A percentile compares a stretch with the other conserved stretches of the same genome.
Conservation (phyloP, 1,140 invertebrate genomes). For the Drosophila micromelanica region DNA sequence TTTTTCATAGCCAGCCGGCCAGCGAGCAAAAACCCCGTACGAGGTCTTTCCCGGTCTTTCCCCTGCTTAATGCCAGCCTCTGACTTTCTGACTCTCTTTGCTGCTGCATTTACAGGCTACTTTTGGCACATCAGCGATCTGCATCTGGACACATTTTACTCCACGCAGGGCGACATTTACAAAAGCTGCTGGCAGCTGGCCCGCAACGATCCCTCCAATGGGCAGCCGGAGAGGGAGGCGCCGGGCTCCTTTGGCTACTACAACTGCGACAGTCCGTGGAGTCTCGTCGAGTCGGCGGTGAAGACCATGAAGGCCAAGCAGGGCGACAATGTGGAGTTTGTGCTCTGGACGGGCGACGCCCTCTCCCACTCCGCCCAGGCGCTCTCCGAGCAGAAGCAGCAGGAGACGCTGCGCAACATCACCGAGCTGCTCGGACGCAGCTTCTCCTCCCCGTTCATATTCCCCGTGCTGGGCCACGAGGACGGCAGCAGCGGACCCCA, state of each 20-base stretch:
- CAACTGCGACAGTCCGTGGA: constrained; percentile 94
- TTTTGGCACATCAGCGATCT: constrained; percentile 97
- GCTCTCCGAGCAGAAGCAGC: constrained; percentile 87
- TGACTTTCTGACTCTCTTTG: constrained; percentile 42
- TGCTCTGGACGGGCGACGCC: constrained; percentile 94
- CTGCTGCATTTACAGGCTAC: constrained; percentile 89
- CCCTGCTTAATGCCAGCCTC: constrained; percentile 23
- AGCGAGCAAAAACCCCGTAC: constrained; percentile 40
- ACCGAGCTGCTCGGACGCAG: constrained; percentile 90
- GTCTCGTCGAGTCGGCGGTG: constrained; percentile 93
- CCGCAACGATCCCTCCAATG: constrained; percentile 22
- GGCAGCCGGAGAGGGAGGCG: constrained; percentile 57
- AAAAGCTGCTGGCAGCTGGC: constrained; percentile 85
- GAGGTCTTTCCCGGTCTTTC: constrained; percentile 56
- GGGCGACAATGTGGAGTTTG: constrained; percentile 94
- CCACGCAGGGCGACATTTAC: constrained; percentile 88
- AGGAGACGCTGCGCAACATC: constrained; percentile 90
- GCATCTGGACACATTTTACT: constrained; percentile 93
- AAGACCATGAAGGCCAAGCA: constrained; percentile 91
- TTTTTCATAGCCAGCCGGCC: constrained; percentile 54
- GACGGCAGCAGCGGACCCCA: constrained; percentile 87
- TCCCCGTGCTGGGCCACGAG: constrained; percentile 92
- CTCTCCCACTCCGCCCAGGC: constrained; percentile 86
- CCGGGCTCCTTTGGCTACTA: constrained; percentile 92
- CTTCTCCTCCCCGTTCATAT: constrained; percentile 92